Evolutionary conservation across 1,140 invertebrate genomes (phyloP), one percentile per base, ranked within the genome.

Genomic region (Ceratitis capitata): DNA sequence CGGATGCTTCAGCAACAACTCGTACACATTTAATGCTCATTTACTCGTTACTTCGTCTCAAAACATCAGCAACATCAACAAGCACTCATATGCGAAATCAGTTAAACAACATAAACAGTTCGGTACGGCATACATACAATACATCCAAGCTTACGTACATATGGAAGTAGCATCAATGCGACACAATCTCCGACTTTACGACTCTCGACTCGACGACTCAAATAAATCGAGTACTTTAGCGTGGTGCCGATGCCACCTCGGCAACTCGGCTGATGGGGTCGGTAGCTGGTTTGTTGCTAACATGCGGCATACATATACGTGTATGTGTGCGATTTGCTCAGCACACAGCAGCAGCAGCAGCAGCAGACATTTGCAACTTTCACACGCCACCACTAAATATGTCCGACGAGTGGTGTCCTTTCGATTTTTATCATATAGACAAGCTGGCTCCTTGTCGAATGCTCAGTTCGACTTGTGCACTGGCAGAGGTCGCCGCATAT

Each of bases 381-480:
- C 69, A 45, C 69, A 78, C 69, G 69, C 69, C 2, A 78, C 51
- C n/a, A n/a, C 29, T 26, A 26, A 61, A 49, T 9, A 61, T 12
- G 58, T 23, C 26, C 39, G n/a, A 39, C 35, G 61, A 35, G 51
- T 56, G 51, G 69, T 78, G 69, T 78, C 69, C 69, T 78, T 78
- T 78, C 69, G 69, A 78, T 78, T 78, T 64, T 78, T 78, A 78
- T 78, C 69, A 78, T 78, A 78, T 78, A 78, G 69, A 47, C 69
- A 78, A 32, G 69, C n/a, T 78, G 39, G 69, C 39, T 78, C 16
- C 69, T 78, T 78, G 69, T 78, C 69, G 69, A 78, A 78, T 78
- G 69, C 69, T 85, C 78, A 85, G 85, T 85, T 85, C 82, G 85
- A 82, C 82, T 85, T 82, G 85, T 85, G 53, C 85, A 58, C 51